Base-by-base conservation (phyloP, 2,113 vertebrate genomes). In the Electrona antarctica region DNA sequence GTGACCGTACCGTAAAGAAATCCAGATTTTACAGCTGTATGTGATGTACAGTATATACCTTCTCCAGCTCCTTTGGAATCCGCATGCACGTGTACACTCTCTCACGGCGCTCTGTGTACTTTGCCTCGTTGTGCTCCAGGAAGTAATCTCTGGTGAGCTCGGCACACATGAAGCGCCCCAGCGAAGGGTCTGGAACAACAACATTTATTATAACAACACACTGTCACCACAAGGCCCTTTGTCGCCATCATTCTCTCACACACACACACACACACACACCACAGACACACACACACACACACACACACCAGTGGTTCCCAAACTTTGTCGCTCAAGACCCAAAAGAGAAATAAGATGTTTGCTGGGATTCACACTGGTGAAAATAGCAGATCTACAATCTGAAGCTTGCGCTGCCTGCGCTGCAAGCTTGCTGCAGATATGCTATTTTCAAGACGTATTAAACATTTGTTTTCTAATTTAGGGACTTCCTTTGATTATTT, bases 101-200 rank as follows among this genome's bases (percentile, higher is more conserved):
- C 85, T 99, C 96, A 77, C 97, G 92, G 76, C 96, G 91, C 86
- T 99, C 97, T 0, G 94, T 98, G 81, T 97, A 99, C 86, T 98
- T 98, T 75, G 97, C 97, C 87, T 98, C 97, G 85, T 99, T 97
- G 91, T 98, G 97, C 81, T 99, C 97, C 84, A 98, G 95, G 92
- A 98, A 98, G 93, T 99, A 99, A 33, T 97, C 96, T 88, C 98
- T 93, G 58, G 97, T 99, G 80, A 99, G 93, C 83, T 99, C 98
- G 21, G 96, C 91, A 75, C 93, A 93, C 90, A 99, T 95, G 93
- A 99, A 99, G 69, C 94, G 94, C 62, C 96, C 81, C 80, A 99
- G 79, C 2, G 98, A 98, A 52, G 96, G 92, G 79, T 97, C 97
- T 98, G 90, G 45, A 87, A 87, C 59, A 76, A 90, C 76, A 76